phyloP scores from a whole-genome alignment of 2,113 vertebrate species.

The Casuarius casuarius region DNA sequence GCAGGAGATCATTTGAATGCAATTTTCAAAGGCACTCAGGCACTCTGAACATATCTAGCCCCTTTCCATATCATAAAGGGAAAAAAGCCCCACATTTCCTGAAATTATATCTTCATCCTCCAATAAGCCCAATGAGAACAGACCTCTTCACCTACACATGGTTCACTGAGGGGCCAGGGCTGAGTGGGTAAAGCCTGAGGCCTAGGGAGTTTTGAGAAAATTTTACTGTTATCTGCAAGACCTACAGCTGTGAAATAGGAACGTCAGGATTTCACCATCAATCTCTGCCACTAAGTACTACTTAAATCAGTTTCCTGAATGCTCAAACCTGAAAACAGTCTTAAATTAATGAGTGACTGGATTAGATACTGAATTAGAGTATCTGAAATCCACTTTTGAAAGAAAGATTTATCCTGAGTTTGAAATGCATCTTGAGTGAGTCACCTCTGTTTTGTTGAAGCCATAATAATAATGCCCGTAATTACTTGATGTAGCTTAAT shows the following conservation, averaged over 20 bases:
- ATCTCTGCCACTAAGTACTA: background rate
- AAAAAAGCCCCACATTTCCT: background rate
- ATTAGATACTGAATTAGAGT: background rate
- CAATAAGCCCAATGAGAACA: background rate
- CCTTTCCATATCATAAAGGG: background rate
- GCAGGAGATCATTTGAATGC: constrained; percentile 22
- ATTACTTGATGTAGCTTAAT: background rate
- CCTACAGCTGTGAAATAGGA: background rate
- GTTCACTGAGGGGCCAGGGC: background rate
- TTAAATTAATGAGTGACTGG: background rate
- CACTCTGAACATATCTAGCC: background rate
- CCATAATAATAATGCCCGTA: background rate
- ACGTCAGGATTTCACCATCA: background rate
- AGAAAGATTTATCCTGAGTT: background rate
- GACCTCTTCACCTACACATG: rapidly evolving
- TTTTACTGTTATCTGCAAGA: background rate
- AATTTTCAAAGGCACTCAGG: constrained; percentile 30
- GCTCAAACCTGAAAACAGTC: background rate
- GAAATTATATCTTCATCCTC: constrained; percentile 25
- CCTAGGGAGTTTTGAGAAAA: background rate
- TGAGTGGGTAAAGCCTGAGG: background rate
- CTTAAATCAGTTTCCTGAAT: background rate
- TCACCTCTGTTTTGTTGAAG: background rate
- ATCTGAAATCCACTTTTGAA: background rate
- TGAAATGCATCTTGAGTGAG: background rate